These are phyloP conservation scores for Amphiduros pacificus DNA, from an alignment of 2,888 invertebrate genomes.

Conservation along the genomic window DNA sequence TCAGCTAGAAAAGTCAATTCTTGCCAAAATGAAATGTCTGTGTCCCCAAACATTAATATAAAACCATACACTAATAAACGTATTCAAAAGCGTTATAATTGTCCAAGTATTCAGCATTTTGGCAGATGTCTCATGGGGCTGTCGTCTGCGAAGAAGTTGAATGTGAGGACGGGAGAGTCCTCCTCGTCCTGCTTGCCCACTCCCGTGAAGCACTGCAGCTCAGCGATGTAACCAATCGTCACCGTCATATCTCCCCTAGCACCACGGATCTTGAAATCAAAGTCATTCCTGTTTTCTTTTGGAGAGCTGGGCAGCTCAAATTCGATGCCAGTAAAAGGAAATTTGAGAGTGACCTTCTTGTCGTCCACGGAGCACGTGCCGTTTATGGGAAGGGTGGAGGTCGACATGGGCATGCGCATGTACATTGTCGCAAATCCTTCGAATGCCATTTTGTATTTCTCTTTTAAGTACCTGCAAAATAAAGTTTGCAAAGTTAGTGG, in stretches of 20 bases:
- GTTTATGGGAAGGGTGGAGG: conserved; percentile 30
- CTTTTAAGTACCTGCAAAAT: too few relatives aligned
- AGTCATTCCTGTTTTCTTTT: conserved; percentile 28
- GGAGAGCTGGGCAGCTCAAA: conserved; percentile 30
- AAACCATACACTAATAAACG: too few relatives aligned
- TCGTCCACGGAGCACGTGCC: conserved; percentile 32
- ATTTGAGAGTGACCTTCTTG: conserved; percentile 31
- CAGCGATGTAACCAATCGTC: conserved; percentile 29
- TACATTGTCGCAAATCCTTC: conserved; percentile 37
- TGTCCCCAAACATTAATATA: too few relatives aligned
- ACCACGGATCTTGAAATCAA: conserved; percentile 34
- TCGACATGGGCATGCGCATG: conserved; percentile 37
- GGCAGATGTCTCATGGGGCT: conserved; percentile 32
- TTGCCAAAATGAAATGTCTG: too few relatives aligned
- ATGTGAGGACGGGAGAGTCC: conserved; percentile 30
- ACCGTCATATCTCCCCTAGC: conserved; percentile 31
- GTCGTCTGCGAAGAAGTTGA: conserved; percentile 28
- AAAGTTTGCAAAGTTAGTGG: too few relatives aligned
- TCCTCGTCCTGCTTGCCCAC: conserved; percentile 29
- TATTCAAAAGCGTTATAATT: too few relatives aligned
- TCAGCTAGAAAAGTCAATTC: too few relatives aligned
- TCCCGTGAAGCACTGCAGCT: conserved; percentile 29
- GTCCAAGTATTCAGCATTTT: too few relatives aligned
- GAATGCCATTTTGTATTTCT: neutral
- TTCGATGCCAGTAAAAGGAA: conserved; percentile 35